A percentile compares a stretch with the other conserved stretches of the same genome.
Evolutionary conservation across 2,113 vertebrate species (phyloP).

Genomic region (Lonchura striata): DNA sequence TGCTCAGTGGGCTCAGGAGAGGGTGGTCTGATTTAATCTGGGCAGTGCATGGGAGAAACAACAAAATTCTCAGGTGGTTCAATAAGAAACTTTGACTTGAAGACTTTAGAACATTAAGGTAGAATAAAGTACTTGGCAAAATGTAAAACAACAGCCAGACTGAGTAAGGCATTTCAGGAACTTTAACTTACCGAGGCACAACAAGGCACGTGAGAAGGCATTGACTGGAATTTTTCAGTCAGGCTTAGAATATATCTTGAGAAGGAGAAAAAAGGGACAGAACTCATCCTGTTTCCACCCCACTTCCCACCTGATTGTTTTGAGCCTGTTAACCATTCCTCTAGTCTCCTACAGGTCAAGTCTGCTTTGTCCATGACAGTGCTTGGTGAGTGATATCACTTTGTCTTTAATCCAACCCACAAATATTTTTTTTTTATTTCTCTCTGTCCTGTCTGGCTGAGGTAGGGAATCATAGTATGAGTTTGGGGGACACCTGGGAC

Average conservation of each 20-base stretch:
- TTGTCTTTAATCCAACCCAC: background rate
- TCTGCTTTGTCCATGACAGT: background rate
- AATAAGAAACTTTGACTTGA: background rate
- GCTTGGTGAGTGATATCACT: background rate
- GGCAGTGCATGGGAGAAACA: background rate
- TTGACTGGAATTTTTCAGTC: background rate
- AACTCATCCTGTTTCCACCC: background rate
- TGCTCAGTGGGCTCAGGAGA: accelerated
- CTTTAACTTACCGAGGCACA: background rate
- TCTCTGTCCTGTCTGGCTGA: background rate
- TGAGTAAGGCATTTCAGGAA: background rate
- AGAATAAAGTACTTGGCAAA: background rate
- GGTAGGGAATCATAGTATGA: background rate
- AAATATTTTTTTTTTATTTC: background rate
- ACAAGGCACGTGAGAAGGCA: background rate
- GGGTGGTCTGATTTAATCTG: background rate
- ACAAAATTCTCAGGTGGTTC: background rate
- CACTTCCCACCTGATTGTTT: background rate
- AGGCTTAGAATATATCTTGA: background rate
- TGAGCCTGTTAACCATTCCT: background rate
- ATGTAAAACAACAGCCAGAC: background rate
- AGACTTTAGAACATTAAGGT: background rate
- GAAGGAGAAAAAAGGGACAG: background rate
- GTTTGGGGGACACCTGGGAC: background rate
- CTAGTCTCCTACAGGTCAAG: background rate